Base-by-base conservation (phyloP, 2,888 invertebrate genomes). In the Aspidiotus rigidus region DNA sequence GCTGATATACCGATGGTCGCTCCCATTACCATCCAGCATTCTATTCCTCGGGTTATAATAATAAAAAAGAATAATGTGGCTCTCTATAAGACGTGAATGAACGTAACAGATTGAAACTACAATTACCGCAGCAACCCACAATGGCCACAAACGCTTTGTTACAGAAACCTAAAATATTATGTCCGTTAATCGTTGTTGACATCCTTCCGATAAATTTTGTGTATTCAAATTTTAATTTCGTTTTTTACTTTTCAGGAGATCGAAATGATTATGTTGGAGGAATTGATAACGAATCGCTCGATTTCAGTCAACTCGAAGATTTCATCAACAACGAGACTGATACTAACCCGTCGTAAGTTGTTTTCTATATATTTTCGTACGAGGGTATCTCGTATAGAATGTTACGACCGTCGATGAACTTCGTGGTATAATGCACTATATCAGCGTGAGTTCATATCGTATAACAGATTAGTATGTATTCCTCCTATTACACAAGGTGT, bases 231-330 rank as follows among this genome's bases (percentile, higher is more conserved):
- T 28, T 53, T 42, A 17, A 53, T 28, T 59, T 28, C 41, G 17
- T 28, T 28, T 70, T 69, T 66, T 72, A 73, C 64, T 74, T 74
- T 72, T 75, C 79, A 73, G 44, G 80, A 91, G 90, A 89, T 81
- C 87, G 90, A 74, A 83, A 84, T 74, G 89, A 89, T 78, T 89
- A 88, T 77, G 85, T 86, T 74, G 88, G 89, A 74, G 89, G 91
- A 75, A 92, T 93, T 76, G 93, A 93, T 80, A 93, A 88, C 80
- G 89, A 88, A 75, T 87, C 86, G 17, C 79, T 89, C 75, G 89
- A 89, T 78, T 87, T 88, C 78, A 86, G 86, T 70, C 86, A 91
- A 77, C 79, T 93, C 79, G 91, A 90, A 78, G 90, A 90, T 75
- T 91, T 90, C 79, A 92, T 93, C 80, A 90, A 89, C 79, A 87